These are phyloP conservation scores for Bombus cullumanus DNA, from an alignment of 1,140 invertebrate genomes.

Conservation along the genomic window DNA sequence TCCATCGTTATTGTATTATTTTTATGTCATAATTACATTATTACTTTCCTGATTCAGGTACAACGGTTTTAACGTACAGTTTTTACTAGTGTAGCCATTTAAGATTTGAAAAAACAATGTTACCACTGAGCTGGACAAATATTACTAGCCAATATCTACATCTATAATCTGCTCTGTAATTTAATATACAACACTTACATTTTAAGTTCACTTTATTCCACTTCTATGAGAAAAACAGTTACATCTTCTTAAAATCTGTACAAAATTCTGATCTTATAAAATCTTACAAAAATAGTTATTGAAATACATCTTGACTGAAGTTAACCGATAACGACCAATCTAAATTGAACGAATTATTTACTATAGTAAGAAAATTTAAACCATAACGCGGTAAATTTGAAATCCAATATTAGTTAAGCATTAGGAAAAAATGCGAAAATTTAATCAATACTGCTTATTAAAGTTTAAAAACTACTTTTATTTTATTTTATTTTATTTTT, in stretches of 20 bases:
- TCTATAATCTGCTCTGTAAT: not conserved
- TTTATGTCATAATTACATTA: not conserved
- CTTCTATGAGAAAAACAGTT: not conserved
- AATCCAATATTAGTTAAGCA: not conserved
- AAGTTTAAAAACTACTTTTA: not conserved
- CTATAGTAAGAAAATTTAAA: not conserved
- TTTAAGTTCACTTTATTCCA: not conserved
- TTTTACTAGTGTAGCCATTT: not conserved
- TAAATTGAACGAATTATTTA: not conserved
- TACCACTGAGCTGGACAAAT: not conserved
- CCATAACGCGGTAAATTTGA: not conserved
- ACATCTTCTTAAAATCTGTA: not conserved
- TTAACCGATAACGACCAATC: not conserved
- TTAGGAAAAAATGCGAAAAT: not conserved
- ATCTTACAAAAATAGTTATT: not conserved
- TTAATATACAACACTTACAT: not conserved
- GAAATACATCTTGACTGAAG: not conserved
- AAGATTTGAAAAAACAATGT: slow-evolving; percentile 19
- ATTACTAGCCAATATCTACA: not conserved
- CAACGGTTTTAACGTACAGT: slow-evolving; percentile 4
- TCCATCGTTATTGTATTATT: slow-evolving; percentile 29
- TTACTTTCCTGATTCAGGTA: not conserved
- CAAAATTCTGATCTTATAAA: not conserved
- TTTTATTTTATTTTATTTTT: not conserved
- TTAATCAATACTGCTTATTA: not conserved